phyloP scores from a whole-genome alignment of 1,140 invertebrate genomes.

The Ceratosolen solmsi region DNA sequence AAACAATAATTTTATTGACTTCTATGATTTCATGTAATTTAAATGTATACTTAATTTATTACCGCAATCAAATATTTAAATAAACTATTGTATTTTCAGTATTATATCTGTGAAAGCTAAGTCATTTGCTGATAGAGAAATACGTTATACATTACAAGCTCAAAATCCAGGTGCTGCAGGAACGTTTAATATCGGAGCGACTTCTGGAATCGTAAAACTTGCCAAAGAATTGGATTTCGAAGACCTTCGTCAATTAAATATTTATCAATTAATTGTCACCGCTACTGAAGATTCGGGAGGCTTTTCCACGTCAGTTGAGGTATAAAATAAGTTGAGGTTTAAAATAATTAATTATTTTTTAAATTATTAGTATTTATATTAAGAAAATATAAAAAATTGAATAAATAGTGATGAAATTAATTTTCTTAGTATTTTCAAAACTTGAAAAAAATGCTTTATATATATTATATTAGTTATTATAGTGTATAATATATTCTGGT shows the following conservation, averaged over 20 bases:
- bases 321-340: slow-evolving; percentile 84
- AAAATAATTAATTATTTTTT: not conserved
- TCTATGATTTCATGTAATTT: not conserved
- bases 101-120: slow-evolving; percentile 97
- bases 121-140: slow-evolving; percentile 95
- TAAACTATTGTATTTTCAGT: slow-evolving; percentile 75
- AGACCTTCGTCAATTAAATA: slow-evolving; percentile 92
- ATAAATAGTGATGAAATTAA: too few relatives aligned
- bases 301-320: slow-evolving; percentile 95
- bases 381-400: too few relatives aligned
- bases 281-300: slow-evolving; percentile 96
- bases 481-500: too few relatives aligned
- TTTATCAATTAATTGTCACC: slow-evolving; percentile 92
- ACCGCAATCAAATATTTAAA: too few relatives aligned
- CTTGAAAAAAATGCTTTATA: too few relatives aligned
- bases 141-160: slow-evolving; percentile 93
- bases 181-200: slow-evolving; percentile 95
- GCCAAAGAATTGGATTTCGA: slow-evolving; percentile 97
- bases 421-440: too few relatives aligned
- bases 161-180: slow-evolving; percentile 94
- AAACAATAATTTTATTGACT: slow-evolving; percentile 30
- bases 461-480: not conserved
- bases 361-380: not conserved
- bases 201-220: slow-evolving; percentile 93
- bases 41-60: too few relatives aligned